A percentile compares a stretch with the other conserved stretches of the same genome.
Conservation (phyloP, 2,888 invertebrate species). For the Acanthosepion esculentum region DNA sequence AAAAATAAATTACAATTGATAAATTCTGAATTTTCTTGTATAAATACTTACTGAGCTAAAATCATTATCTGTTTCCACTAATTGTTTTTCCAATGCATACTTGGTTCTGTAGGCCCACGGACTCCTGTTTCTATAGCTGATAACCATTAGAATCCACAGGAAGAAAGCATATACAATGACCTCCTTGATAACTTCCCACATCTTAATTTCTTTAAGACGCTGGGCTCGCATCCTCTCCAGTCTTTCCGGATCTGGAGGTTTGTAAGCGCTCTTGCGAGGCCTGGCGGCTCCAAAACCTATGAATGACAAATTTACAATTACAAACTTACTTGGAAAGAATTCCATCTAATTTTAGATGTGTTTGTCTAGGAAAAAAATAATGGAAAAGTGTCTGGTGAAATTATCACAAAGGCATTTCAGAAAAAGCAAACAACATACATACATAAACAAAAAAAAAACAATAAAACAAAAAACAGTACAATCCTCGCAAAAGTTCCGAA, state of each 20-base stretch:
- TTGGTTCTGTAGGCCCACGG: slow-evolving; percentile 74
- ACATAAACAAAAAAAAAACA: too few relatives aligned
- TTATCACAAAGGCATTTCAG: too few relatives aligned
- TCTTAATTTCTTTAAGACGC: slow-evolving; percentile 76
- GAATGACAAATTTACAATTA: neutral
- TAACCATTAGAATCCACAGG: slow-evolving; percentile 76
- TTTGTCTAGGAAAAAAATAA: too few relatives aligned
- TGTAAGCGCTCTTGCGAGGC: slow-evolving; percentile 68
- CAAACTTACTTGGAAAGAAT: too few relatives aligned
- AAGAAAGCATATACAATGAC: slow-evolving; percentile 76
- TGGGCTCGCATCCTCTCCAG: slow-evolving; percentile 72
- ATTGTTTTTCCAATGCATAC: slow-evolving; percentile 69
- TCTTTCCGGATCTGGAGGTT: slow-evolving; percentile 72
- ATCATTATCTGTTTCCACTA: slow-evolving; percentile 55
- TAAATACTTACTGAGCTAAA: slow-evolving; percentile 57
- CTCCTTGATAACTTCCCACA: slow-evolving; percentile 76
- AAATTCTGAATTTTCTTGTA: neutral
- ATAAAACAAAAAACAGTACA: too few relatives aligned
- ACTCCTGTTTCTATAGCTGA: slow-evolving; percentile 75
- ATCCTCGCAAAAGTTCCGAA: too few relatives aligned
- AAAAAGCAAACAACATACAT: too few relatives aligned
- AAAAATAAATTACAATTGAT: too few relatives aligned
- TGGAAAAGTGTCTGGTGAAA: too few relatives aligned
- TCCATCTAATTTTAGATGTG: too few relatives aligned
- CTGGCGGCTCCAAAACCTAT: slow-evolving; percentile 61